Percentiles rank a stretch among this genome's conserved stretches.
Conservation (phyloP, 2,113 vertebrate species). For the Podarcis cretensis region DNA sequence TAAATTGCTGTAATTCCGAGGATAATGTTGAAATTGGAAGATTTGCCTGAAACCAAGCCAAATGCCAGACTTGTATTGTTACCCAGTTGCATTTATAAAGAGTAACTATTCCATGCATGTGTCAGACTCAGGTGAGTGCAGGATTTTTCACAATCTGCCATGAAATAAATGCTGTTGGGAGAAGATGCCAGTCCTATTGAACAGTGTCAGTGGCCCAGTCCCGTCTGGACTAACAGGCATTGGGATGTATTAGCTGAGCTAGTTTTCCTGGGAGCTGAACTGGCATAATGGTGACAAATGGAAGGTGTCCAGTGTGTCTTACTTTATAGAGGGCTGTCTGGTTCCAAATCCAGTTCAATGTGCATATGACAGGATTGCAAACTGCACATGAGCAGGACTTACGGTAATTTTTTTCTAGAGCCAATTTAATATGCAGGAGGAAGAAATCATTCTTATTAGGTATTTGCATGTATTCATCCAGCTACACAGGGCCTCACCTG, state of each 20-base stretch:
- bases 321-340: background rate
- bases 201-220: background rate
- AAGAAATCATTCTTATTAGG: constrained; percentile 55
- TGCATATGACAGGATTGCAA: background rate
- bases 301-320: background rate
- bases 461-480: constrained; percentile 34
- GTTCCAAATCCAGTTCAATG: background rate
- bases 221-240: background rate
- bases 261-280: background rate
- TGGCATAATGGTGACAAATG: background rate
- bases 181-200: background rate
- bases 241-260: background rate
- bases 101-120: background rate
- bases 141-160: background rate
- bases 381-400: background rate
- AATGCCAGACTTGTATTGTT: background rate
- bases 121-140: background rate
- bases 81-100: background rate
- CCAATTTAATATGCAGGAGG: background rate
- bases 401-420: background rate
- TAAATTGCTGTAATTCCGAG: background rate
- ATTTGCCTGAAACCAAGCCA: background rate
- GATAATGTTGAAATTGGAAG: background rate
- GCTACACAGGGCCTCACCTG: accelerated
- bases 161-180: background rate